A percentile compares a stretch with the other conserved stretches of the same genome.
Evolutionary conservation across 2,797 vertebrate genomes (phyloP).

Genomic region (Holocentrus rufus): DNA sequence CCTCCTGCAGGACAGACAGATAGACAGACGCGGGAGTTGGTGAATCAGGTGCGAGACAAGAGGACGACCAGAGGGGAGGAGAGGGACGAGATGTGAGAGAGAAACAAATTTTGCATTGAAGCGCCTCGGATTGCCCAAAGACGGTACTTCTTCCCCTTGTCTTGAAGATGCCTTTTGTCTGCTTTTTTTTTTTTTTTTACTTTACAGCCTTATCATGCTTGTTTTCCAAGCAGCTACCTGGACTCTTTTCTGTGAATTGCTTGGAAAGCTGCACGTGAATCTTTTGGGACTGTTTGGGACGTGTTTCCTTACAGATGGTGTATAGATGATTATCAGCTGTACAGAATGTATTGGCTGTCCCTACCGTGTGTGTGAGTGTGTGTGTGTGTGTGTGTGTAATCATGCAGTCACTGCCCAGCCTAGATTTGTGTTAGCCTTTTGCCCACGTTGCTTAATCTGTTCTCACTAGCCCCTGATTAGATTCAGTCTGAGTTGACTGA

Average conservation of each 20-base stretch:
- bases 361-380: slow-evolving; percentile 12
- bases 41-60: neutral
- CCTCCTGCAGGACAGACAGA: neutral
- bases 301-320: slow-evolving; percentile 50
- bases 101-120: slow-evolving; percentile 21
- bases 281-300: slow-evolving; percentile 32
- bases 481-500: slow-evolving; percentile 33
- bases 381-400: slow-evolving; percentile 13
- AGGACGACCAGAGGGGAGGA: slow-evolving; percentile 7
- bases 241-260: slow-evolving; percentile 38
- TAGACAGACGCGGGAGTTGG: neutral
- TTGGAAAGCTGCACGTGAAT: slow-evolving; percentile 37
- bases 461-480: slow-evolving; percentile 9
- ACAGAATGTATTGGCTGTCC: slow-evolving; percentile 53
- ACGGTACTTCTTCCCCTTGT: slow-evolving; percentile 68
- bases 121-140: slow-evolving; percentile 46
- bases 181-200: slow-evolving; percentile 37
- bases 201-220: slow-evolving; percentile 19
- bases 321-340: slow-evolving; percentile 53
- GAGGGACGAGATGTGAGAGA: slow-evolving; percentile 3
- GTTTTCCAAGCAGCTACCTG: slow-evolving; percentile 36
- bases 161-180: slow-evolving; percentile 40
- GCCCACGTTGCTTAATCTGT: slow-evolving; percentile 24
- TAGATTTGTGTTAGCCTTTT: slow-evolving; percentile 11
- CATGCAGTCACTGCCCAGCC: slow-evolving; percentile 11